Conservation (phyloP, 2,113 vertebrate genomes). For the Burhinus bistriatus region DNA sequence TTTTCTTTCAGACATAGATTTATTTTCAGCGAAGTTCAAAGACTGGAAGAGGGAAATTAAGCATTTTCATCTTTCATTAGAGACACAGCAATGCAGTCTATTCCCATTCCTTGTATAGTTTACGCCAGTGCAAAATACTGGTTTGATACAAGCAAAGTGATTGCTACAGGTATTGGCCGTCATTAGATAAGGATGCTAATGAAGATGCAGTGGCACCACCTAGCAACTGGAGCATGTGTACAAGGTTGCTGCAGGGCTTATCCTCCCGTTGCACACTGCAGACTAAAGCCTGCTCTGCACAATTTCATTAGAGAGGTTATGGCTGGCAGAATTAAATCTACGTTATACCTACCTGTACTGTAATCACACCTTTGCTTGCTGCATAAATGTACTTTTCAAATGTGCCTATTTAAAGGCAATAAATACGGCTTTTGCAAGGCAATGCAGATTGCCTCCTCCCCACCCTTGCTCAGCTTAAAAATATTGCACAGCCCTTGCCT, state of each 20-base stretch:
- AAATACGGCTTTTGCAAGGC: neutral
- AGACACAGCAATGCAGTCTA: neutral
- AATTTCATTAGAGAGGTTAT: neutral
- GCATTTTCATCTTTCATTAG: neutral
- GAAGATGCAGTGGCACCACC: neutral
- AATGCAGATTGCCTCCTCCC: neutral
- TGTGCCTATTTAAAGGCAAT: neutral
- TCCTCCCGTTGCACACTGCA: neutral
- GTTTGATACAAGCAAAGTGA: neutral
- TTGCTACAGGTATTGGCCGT: neutral
- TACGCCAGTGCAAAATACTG: neutral
- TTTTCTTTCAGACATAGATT: neutral
- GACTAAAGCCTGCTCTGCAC: neutral
- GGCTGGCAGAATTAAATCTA: neutral
- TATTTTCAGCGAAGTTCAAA: neutral
- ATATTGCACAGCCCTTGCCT: neutral
- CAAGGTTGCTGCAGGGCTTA: neutral
- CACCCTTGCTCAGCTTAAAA: neutral
- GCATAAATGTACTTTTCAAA: neutral
- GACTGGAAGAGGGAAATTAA: slow-evolving; percentile 3
- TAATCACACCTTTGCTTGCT: neutral
- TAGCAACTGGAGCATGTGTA: neutral
- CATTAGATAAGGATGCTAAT: neutral
- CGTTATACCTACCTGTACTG: neutral
- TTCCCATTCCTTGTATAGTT: neutral